phyloP scores from a whole-genome alignment of 1,140 invertebrate species.

The Orchesella cincta region DNA sequence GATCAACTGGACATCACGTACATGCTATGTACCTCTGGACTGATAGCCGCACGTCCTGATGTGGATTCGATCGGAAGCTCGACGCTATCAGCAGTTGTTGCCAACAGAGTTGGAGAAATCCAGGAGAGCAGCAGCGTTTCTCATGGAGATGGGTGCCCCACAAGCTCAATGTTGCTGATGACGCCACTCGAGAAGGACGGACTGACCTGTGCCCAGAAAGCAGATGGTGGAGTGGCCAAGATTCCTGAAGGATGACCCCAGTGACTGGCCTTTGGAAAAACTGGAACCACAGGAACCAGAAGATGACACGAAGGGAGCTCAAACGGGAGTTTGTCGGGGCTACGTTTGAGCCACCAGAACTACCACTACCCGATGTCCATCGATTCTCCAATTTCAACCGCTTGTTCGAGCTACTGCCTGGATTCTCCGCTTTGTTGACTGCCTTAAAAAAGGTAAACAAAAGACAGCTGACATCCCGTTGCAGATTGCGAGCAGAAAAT shows the following conservation, averaged over 20 bases:
- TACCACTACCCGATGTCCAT: not conserved
- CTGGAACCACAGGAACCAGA: not conserved
- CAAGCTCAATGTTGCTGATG: not conserved
- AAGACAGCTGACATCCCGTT: not conserved
- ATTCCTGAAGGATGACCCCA: not conserved
- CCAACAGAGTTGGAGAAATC: not conserved
- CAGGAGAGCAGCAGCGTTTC: slow-evolving; percentile 10
- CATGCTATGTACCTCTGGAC: slow-evolving; percentile 15
- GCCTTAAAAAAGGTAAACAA: not conserved
- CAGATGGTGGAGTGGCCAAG: not conserved
- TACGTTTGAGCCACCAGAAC: not conserved
- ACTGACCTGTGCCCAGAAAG: not conserved
- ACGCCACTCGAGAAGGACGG: not conserved
- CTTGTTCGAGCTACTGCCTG: not conserved
- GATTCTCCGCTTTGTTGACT: not conserved
- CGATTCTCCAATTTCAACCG: no score
- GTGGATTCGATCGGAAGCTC: slow-evolving; percentile 3
- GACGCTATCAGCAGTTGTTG: slow-evolving; percentile 12
- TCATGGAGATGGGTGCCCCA: not conserved
- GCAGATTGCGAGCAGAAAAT: not conserved
- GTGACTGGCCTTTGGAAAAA: not conserved
- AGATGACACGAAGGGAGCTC: not conserved
- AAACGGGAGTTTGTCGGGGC: not conserved
- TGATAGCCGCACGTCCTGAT: slow-evolving; percentile 22
- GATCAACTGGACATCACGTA: not conserved